Conservation (phyloP, 2,888 invertebrate species). For the Dasypolia templi region DNA sequence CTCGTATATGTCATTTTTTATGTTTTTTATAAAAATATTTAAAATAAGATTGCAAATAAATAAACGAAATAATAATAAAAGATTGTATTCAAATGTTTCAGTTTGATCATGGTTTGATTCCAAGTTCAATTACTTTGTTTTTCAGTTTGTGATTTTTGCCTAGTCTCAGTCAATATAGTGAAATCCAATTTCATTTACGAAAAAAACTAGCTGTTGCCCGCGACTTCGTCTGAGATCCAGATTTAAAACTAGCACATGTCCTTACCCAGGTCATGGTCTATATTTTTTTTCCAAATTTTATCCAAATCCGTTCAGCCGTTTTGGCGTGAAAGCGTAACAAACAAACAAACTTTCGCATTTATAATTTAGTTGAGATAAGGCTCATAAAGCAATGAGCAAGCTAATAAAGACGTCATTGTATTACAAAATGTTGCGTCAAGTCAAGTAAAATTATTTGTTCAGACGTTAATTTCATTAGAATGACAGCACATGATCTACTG, state of each 20-base stretch:
- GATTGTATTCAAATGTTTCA: background rate
- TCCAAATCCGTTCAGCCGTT: too few species aligned
- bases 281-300: too few species aligned
- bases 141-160: background rate
- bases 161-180: background rate
- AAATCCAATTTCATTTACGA: conserved; percentile 6
- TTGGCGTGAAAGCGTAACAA: too few species aligned
- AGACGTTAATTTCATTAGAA: background rate
- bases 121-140: background rate
- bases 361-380: too few species aligned
- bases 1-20: too few species aligned
- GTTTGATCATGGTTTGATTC: background rate
- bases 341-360: too few species aligned
- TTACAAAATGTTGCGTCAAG: conserved; percentile 33
- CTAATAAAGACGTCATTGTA: conserved; percentile 9
- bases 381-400: conserved; percentile 3
- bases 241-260: too few species aligned
- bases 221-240: too few species aligned
- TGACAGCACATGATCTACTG: conserved; percentile 12
- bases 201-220: too few species aligned
- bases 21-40: too few species aligned
- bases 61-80: background rate
- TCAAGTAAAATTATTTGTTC: conserved; percentile 19
- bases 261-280: too few species aligned
- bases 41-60: too few species aligned